phyloP scores from a whole-genome alignment of 2,888 invertebrate species.

The Sphinx pinastri region DNA sequence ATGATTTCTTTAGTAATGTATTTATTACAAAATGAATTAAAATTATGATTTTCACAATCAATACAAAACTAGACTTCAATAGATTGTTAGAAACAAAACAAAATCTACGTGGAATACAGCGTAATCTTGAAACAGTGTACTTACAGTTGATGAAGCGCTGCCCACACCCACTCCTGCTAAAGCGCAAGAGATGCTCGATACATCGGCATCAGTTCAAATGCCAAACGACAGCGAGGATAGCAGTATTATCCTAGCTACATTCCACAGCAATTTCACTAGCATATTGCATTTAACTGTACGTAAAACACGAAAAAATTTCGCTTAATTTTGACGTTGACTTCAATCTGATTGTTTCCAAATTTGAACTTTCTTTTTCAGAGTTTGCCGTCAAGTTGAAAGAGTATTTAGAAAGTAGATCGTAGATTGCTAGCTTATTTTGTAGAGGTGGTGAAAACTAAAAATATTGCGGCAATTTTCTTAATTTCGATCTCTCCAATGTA shows the following conservation, averaged over 20 bases:
- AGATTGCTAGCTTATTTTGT: not conserved
- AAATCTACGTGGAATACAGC: too few species aligned
- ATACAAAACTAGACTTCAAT: too few species aligned
- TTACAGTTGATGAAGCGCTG: conserved; percentile 36
- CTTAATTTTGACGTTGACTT: conserved; percentile 25
- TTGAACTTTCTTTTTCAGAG: conserved; percentile 47
- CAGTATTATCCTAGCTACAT: conserved; percentile 69
- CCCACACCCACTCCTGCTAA: conserved; percentile 16
- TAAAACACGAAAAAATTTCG: conserved; percentile 37
- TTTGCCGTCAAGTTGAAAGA: not conserved
- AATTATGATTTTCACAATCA: too few species aligned
- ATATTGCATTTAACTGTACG: conserved; percentile 45
- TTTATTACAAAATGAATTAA: too few species aligned
- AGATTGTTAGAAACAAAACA: too few species aligned
- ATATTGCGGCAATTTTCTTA: too few species aligned
- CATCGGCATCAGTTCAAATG: conserved; percentile 47
- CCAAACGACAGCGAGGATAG: conserved; percentile 67
- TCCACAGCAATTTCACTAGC: conserved; percentile 74
- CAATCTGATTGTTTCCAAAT: conserved; percentile 49
- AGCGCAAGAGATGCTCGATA: conserved; percentile 31
- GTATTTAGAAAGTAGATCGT: not conserved
- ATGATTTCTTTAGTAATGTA: too few species aligned
- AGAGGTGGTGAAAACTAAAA: too few species aligned
- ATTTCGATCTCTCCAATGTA: too few species aligned
- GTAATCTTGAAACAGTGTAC: conserved; percentile 26